Base-by-base conservation (phyloP, 2,113 vertebrate genomes). In the Orthonyx spaldingii region DNA sequence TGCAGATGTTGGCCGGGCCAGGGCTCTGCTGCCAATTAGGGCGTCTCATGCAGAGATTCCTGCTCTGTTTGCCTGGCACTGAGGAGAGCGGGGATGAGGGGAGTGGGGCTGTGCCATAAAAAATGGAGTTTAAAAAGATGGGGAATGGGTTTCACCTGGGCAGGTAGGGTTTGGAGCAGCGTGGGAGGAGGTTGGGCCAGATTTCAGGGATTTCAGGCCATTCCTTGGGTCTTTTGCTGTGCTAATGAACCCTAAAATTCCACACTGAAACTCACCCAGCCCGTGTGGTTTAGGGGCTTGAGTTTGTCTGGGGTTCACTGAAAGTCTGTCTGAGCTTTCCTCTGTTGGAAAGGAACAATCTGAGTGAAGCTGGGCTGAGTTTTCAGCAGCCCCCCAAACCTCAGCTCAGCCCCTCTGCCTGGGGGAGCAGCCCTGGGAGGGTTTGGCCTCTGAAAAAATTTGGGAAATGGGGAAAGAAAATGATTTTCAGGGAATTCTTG, bases 21-120 rank as follows among this genome's bases (percentile, higher is more conserved):
- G 97, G 77, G 94, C 98, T 98, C 98, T 98, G 98, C 97, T 97
- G 97, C 98, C 98, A 98, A 98, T 99, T 99, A 98, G 91, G 98
- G 94, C 97, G 97, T 96, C 98, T 98, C 98, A 98, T 97, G 98
- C 98, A 92, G 98, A 97, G 97, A 97, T 97, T 87, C 92, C 93
- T 90, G 97, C 65, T 79, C 91, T 37, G 81, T 42, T 82, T 17
- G 89, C 98, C 74, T 95, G 95, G 96, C 92, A 89, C 35, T 68
- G 79, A 27, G 46, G 14, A 18, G 90, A 74, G 30, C 65, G 5
- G 23, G 84, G 87, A 84, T 44, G 84, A 93, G 47, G 65, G 89
- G 84, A 89, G 47, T 0, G 35, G 49, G 84, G 16, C 84, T 65
- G 65, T 0, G 22, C 61, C 77, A 64, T 44, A 86, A 92, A 93